Base-by-base conservation (phyloP, 2,797 vertebrate species). In the Falco columbarius region DNA sequence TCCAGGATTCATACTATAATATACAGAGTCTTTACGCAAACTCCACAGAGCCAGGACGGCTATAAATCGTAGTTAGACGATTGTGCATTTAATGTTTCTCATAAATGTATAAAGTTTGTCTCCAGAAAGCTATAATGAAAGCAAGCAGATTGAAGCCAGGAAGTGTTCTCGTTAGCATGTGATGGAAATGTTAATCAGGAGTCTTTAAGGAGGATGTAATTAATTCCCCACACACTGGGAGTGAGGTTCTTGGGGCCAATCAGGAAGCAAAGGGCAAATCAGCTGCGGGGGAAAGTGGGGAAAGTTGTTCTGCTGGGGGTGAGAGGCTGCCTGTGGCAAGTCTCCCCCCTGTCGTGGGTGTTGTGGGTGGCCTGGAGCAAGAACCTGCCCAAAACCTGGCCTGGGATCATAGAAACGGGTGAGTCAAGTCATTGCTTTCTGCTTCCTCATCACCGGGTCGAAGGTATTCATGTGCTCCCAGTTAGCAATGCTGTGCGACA, bases 141-240 rank as follows among this genome's bases (percentile, higher is more conserved):
- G 79, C 87, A 95, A 91, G 71, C 94, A 95, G 91, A 92, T 76
- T 89, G 89, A 93, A 95, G 75, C 34, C 92, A 96, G 89, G 94
- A 94, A 89, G 87, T 44, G 70, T 81, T 81, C 94, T 96, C 6
- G 26, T 96, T 94, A 94, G 72, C 81, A 62, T 94, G 96, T 92
- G 91, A 92, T 89, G 75, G 79, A 96, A 96, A 95, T 93, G 89
- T 77, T 94, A 96, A 96, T 95, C 89, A 93, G 86, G 66, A 91
- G 81, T 36, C 94, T 90, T 95, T 93, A 74, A 92, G 96, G 93
- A 80, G 67, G 63, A 56, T 74, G 91, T 81, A 85, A 96, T 93
- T 96, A 96, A 77, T 80, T 89, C 61, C 79, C 72, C 61, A n/a
- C 47, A 65, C 36, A 8, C 29, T 30, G 90, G 89, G 47, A 54